Evolutionary conservation across 2,888 invertebrate species (phyloP), one percentile per base, ranked within the genome.

Genomic region (Drosophila niveifrons): DNA sequence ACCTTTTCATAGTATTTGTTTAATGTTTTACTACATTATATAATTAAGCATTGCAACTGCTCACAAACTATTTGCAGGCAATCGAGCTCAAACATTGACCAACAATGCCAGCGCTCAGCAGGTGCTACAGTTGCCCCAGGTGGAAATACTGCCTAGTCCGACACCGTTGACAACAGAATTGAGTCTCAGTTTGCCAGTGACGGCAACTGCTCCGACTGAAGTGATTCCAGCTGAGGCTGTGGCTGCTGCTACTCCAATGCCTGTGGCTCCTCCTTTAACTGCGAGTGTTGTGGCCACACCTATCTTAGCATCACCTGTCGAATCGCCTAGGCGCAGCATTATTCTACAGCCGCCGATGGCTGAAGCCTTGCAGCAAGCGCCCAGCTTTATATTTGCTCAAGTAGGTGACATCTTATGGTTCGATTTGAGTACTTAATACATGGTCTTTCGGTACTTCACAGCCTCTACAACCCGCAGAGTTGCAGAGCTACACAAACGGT

Each of bases 271-370:
- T 17, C 2, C 43, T 43, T 10, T 15, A 9, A 7, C 36, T 8
- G 11, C 43, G 2, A 29, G 18, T 52, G 55, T 23, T 36, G 39
- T 11, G 53, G 34, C 36, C 23, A 64, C 80, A 2, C 50, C 74
- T 61, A 46, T 61, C 23, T 34, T 79, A 41, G 72, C 75, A 2
- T 84, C 88, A 2, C 85, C 87, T 7, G 69, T 86, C 34, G 90
- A 89, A 55, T 91, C 91, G 15, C 90, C 90, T 0, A 83, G 88
- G 51, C 85, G 89, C 31, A 94, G 94, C 86, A 94, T 94, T 43
- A 94, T 94, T 67, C 80, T 94, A 18, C 94, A 94, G 81, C 94
- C 94, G 10, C 94, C 94, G 0, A 83, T 90, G 43, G 88, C 90
- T 1, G 90, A 91, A 44, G 76, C 79, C 43, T 57, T 89, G 34